A percentile compares a stretch with the other conserved stretches of the same genome.
These are phyloP conservation scores for Tenebrosternarchus preto DNA, from an alignment of 2,113 vertebrate genomes.

Conservation along the genomic window DNA sequence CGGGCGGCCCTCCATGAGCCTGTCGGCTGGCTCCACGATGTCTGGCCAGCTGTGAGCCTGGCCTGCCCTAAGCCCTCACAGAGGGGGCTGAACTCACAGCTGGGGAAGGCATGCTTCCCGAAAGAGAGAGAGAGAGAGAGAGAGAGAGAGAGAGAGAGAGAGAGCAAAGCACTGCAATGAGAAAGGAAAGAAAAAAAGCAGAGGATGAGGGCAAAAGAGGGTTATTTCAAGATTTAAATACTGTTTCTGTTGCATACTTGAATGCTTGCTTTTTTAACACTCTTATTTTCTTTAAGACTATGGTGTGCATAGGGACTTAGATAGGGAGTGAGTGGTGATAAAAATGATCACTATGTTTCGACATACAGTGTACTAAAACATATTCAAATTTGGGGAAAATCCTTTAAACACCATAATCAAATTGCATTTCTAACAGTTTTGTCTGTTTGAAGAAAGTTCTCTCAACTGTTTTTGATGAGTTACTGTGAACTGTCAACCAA, in stretches of 20 bases:
- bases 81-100: slow-evolving; percentile 82
- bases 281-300: slow-evolving; percentile 17
- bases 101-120: slow-evolving; percentile 82
- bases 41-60: slow-evolving; percentile 85
- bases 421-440: no score
- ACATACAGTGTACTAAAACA: no score
- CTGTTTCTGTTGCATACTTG: slow-evolving; percentile 29
- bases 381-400: no score
- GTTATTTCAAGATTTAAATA: slow-evolving; percentile 69
- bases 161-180: slow-evolving; percentile 56
- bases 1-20: slow-evolving; percentile 79
- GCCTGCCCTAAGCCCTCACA: slow-evolving; percentile 77
- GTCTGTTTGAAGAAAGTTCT: no score
- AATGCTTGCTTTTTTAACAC: slow-evolving; percentile 15
- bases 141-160: slow-evolving; percentile 51
- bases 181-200: slow-evolving; percentile 41
- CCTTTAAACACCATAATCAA: no score
- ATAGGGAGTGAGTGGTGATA: not conserved
- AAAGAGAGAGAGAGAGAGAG: slow-evolving; percentile 55
- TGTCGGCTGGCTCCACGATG: slow-evolving; percentile 89
- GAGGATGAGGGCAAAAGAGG: slow-evolving; percentile 50
- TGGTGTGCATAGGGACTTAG: not conserved
- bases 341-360: not conserved
- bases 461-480: no score
- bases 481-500: slow-evolving; percentile 21